Evolutionary conservation across 1,140 invertebrate species (phyloP), one percentile per base, ranked within the genome.

Genomic region (Drosophila leontia): DNA sequence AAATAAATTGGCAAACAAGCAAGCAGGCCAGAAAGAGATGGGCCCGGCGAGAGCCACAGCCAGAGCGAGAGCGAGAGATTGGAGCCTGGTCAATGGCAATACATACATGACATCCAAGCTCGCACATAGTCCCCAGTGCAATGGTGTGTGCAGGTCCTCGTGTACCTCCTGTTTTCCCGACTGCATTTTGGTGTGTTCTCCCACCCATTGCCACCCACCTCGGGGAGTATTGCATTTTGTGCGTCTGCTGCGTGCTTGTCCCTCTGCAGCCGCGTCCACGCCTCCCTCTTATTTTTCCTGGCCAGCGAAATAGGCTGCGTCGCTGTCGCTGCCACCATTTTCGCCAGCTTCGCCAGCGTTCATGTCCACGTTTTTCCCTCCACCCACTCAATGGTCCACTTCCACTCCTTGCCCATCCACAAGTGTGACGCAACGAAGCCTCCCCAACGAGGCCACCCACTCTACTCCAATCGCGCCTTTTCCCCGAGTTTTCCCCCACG

Each of bases 1-100:
- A 88, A 90, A 88, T 88, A 88, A 88, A 88, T 88, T 88, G 84
- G 84, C 84, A 88, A 88, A 82, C 84, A 88, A 90, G 84, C 81
- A 59, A 78, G 60, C 61, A 64, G 65, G 82, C 78, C 74, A 74
- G 44, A 86, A 64, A 64, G 55, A 64, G 75, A 75, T 51, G 58
- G 53, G 59, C 29, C 9, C 42, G 15, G 55, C n/a, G 37, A 45
- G 19, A 51, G 26, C 45, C 19, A 32, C 17, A 39, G 17, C 59
- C 7, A 45, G 32, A 62, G 12, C n/a, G 29, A 64, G 57, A 32
- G 3, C n/a, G 39, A 35, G 26, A 6, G 44, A 19, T 42, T 15
- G 23, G 35, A 51, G 80, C 75, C 80, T 84, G 84, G 80, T 80
- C 76, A 80, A 84, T 83, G 76, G 72, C 74, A 68, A 85, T 88